Conservation (phyloP, 2,888 invertebrate species). For the Melinaea marsaeus region DNA sequence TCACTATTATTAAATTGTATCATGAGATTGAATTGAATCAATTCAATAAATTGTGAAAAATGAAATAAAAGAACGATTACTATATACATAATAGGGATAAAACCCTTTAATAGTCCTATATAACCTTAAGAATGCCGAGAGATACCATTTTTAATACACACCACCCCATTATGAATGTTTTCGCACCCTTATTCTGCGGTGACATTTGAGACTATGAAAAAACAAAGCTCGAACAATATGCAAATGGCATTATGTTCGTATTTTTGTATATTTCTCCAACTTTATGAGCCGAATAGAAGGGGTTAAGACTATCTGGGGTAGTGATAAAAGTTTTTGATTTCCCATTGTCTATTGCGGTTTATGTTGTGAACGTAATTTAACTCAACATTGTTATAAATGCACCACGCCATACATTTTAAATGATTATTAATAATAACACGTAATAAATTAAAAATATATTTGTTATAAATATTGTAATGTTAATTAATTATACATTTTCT, state of each 20-base stretch:
- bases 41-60: not conserved
- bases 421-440: not conserved
- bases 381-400: conserved; percentile 35
- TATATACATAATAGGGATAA: too few species aligned
- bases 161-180: conserved; percentile 72
- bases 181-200: conserved; percentile 72
- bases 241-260: conserved; percentile 76
- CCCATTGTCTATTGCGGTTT: conserved; percentile 58
- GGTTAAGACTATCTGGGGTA: conserved; percentile 66
- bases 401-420: conserved; percentile 27
- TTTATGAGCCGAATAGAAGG: conserved; percentile 73
- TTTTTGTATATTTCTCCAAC: conserved; percentile 73
- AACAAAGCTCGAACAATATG: conserved; percentile 75
- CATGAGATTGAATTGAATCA: too few species aligned
- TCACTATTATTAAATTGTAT: too few species aligned
- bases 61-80: not conserved
- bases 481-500: too few species aligned
- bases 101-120: too few species aligned
- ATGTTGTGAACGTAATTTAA: conserved; percentile 45
- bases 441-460: too few species aligned
- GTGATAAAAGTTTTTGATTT: conserved; percentile 60
- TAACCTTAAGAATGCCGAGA: conserved; percentile 69
- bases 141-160: conserved; percentile 75
- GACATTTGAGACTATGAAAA: conserved; percentile 77
- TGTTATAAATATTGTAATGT: too few species aligned